Evolutionary conservation across 2,888 invertebrate genomes (phyloP), one percentile per base, ranked within the genome.

Genomic region (Acanthopleura granulata): DNA sequence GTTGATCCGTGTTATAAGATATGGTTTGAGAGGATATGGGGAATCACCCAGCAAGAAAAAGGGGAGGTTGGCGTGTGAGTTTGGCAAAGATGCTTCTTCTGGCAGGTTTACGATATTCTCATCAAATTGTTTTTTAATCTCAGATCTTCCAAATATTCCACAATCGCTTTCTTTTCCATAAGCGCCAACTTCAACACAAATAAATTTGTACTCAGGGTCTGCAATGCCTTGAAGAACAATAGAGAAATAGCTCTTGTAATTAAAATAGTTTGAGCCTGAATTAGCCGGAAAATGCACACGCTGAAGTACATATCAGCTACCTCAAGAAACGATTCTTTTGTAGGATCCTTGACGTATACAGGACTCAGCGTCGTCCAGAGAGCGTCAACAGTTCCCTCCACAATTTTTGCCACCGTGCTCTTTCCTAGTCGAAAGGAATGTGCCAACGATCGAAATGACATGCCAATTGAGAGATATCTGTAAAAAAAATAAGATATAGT

Each of bases 151-250:
- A 25, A 15, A 62, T 62, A 62, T 62, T 22, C 66, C 66, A 62
- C 66, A 14, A 22, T 62, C 66, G 66, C 66, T 62, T 14, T 62
- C 27, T 62, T 25, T 62, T 62, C 66, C 66, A 62, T 62, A 62
- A 22, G 22, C 66, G 27, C 66, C 66, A 25, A 62, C 66, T 18
- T 62, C 66, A 62, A 62, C 27, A 14, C 12, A 18, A 62, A 62
- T 62, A 62, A 62, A 62, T 22, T 25, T 62, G 12, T 15, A 22
- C n/a, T 62, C 22, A 14, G 66, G 22, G n/a, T 62, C 66, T 12
- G 27, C 66, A 12, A 62, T 25, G n/a, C 22, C 66, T 22, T 22
- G n/a, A 18, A 62, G 27, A 62, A 62, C 66, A 15, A 62, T 62
- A 25, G 66, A 62, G 27, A 62, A 62, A 22, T 18, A 22, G n/a